Evolutionary conservation across 2,888 invertebrate species (phyloP), one percentile per base, ranked within the genome.

Genomic region (Alviniconcha strummeri): DNA sequence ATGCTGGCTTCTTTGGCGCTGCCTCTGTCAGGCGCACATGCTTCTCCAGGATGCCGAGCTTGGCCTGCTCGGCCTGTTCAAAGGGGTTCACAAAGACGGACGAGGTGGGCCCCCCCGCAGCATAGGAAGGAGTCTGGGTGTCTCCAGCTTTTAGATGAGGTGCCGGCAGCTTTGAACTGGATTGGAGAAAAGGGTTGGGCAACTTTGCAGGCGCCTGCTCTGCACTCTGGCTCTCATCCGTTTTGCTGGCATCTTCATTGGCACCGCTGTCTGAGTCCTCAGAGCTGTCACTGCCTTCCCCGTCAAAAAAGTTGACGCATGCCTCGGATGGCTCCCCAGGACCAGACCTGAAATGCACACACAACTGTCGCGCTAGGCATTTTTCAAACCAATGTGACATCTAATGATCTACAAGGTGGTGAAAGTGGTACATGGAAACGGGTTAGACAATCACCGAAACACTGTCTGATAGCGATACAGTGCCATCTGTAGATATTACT

Each of bases 21-120:
- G 89, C 88, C 82, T 90, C 91, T 90, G 96, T 97, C 97, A 98
- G 97, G 95, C 97, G 97, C 0, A 98, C 98, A 93, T 98, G 98
- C 91, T 97, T 97, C 91, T 98, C 97, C 76, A 98, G 94, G 84
- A 97, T 96, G 17, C 97, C 97, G 84, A 96, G 96, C 93, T 98
- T 97, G 4, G 97, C 97, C 91, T 96, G 95, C 93, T 98, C 98
- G 0, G 96, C 98, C 93, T 96, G 96, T 55, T 96, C 96, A 92
- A 96, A 98, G 11, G 97, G 97, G 95, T 98, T 98, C 67, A 96
- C 96, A 92, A 98, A 98, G 5, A 98, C 97, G 15, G 97, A 97
- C 0, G 87, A 83, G 15, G 84, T 74, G 74, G 75, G 54, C 9
- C 72, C 72, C 1, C 71, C 19, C 19, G 36, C 13, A 64, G 71